Evolutionary conservation across 2,113 vertebrate species (phyloP), one percentile per base, ranked within the genome.

Genomic region (Sinocyclocheilus maitianheensis): DNA sequence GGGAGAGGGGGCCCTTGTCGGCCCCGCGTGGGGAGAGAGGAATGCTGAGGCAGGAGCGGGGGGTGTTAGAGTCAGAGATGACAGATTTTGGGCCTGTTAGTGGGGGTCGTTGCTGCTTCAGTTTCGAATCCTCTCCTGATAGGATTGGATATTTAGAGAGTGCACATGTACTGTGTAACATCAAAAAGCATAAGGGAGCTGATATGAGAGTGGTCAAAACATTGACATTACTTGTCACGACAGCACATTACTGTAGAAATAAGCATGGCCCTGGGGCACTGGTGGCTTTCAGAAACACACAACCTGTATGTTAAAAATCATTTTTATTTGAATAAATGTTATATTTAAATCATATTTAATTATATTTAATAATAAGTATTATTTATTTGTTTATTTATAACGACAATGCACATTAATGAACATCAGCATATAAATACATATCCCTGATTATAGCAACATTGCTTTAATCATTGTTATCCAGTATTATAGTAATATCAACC

Each of bases 51-150:
- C 86, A 81, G 91, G 90, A 90, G 85, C 20, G 81, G 80, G 85
- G 90, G 89, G 87, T 89, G 90, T 90, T 91, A 67, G 83, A 67
- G 83, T 81, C 62, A 37, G 79, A 84, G 89, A 90, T 91, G 91
- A 90, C 91, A 84, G 90, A 88, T 90, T 92, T 43, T 88, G 72
- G 80, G 84, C 78, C 85, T 90, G 84, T 87, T 76, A 80, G 85
- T 76, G 88, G 82, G 89, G 86, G 85, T 71, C 46, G 65, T 72
- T 90, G 84, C 81, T 85, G 83, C 76, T 63, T 79, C 67, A 79
- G 80, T 84, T 86, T 85, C 81, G 84, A 87, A 86, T 85, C 43
- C 30, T 55, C 83, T 84, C 71, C 77, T 83, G 79, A 85, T 79
- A 89, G 24, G 53, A 84, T 80, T 53, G 46, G 46, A 81, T 72